A percentile compares a stretch with the other conserved stretches of the same genome.
Conservation (phyloP, 2,113 vertebrate genomes). For the Myocastor coypus region DNA sequence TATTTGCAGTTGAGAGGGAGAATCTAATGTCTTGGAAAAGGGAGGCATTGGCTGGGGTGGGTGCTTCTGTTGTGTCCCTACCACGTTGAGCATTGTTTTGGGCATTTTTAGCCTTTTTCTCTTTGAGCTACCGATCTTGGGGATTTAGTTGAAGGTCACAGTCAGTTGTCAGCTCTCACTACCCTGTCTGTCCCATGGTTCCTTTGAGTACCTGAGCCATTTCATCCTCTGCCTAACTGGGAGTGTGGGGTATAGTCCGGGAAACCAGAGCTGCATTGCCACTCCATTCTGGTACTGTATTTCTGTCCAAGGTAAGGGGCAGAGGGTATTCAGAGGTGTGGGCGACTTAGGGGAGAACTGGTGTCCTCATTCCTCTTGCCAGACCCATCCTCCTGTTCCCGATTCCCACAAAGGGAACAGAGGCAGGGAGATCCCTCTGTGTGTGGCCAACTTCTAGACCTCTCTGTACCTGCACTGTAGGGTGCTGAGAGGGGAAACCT, state of each 20-base stretch:
- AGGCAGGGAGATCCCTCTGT: background rate
- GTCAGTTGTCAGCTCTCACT: background rate
- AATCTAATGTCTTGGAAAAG: background rate
- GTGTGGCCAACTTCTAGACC: background rate
- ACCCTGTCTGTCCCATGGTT: background rate
- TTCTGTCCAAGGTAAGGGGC: constrained; percentile 9
- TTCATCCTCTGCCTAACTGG: constrained; percentile 38
- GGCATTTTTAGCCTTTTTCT: constrained; percentile 62
- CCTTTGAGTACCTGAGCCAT: constrained; percentile 20
- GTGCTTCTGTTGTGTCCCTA: background rate
- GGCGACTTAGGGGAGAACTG: background rate
- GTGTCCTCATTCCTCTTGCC: background rate
- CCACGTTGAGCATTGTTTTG: background rate
- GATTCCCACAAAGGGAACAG: background rate
- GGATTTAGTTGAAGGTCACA: constrained; percentile 66
- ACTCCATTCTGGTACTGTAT: constrained; percentile 26
- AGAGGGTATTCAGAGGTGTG: background rate
- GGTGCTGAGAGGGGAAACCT: background rate
- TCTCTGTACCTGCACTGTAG: background rate
- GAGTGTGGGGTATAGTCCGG: constrained; percentile 60
- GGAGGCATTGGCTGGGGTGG: background rate
- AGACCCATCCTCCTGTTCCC: background rate
- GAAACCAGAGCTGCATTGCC: constrained; percentile 49
- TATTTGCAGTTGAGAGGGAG: background rate
- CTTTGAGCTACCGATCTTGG: constrained; percentile 71